Percentiles rank a stretch among this genome's conserved stretches.
Conservation (phyloP, 2,888 invertebrate genomes). For the Drosophila nr. perissopoda region DNA sequence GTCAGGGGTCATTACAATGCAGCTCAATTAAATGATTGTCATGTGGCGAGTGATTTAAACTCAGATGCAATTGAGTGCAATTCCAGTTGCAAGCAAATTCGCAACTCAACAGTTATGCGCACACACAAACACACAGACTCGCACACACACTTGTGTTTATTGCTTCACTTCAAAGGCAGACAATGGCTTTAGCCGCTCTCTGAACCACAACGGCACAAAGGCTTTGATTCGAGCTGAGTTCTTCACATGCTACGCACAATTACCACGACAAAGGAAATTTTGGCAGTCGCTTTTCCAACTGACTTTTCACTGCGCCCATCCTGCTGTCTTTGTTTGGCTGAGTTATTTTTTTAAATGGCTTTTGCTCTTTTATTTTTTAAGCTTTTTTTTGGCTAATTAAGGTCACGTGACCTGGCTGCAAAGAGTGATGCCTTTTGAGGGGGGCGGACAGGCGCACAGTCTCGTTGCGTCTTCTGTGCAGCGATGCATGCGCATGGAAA, state of each 20-base stretch:
- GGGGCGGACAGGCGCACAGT: neutral
- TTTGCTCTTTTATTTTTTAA: neutral
- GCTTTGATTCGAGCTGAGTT: constrained; percentile 21
- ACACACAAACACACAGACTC: neutral
- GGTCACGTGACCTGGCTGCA: constrained; percentile 69
- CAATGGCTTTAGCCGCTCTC: constrained; percentile 11
- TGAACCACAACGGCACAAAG: constrained; percentile 28
- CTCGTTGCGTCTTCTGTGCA: constrained; percentile 50
- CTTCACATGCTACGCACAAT: constrained; percentile 58
- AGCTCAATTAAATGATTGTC: constrained; percentile 67
- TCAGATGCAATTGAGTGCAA: constrained; percentile 55
- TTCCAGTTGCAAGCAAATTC: constrained; percentile 40
- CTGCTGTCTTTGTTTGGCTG: neutral
- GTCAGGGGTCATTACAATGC: constrained; percentile 47
- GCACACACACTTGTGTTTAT: neutral
- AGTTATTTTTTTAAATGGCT: neutral
- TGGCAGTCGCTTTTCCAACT: constrained; percentile 37
- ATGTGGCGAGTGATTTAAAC: constrained; percentile 54
- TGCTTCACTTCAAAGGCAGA: constrained; percentile 25
- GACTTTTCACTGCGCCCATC: constrained; percentile 6
- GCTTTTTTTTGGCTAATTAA: constrained; percentile 64
- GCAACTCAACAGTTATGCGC: neutral
- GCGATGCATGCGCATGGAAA: constrained; percentile 66
- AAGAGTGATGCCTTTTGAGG: constrained; percentile 19
- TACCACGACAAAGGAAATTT: constrained; percentile 34